Percentiles rank a stretch among this genome's conserved stretches.
These are phyloP conservation scores for Cyprinella venusta DNA, from an alignment of 2,797 vertebrate genomes.

Conservation along the genomic window DNA sequence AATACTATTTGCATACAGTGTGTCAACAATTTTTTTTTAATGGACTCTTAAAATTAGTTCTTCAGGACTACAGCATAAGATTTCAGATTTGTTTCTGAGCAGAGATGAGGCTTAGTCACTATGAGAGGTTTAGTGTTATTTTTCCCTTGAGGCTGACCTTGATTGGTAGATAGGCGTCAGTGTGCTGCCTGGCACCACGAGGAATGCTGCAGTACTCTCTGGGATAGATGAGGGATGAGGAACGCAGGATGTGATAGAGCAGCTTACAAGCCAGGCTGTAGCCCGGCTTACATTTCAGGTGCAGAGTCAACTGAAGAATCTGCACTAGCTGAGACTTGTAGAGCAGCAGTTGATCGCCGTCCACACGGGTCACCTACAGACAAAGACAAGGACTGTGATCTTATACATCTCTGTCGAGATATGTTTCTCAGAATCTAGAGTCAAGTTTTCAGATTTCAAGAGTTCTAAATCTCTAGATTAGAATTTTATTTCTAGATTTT, in stretches of 20 bases:
- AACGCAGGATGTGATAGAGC: slow-evolving; percentile 93
- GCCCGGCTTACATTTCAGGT: slow-evolving; percentile 95
- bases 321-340: slow-evolving; percentile 90
- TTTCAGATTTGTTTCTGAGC: slow-evolving; percentile 2
- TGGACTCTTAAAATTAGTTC: background rate
- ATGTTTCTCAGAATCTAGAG: background rate
- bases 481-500: background rate
- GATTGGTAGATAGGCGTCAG: slow-evolving; percentile 91
- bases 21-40: background rate
- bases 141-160: slow-evolving; percentile 76
- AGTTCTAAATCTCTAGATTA: background rate
- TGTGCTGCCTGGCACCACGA: slow-evolving; percentile 89
- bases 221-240: slow-evolving; percentile 92
- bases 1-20: background rate
- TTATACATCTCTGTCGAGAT: background rate
- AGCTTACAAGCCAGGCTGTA: slow-evolving; percentile 95
- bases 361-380: slow-evolving; percentile 90
- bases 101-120: background rate
- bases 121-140: background rate
- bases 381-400: background rate
- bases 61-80: background rate
- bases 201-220: slow-evolving; percentile 97
- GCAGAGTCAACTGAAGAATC: slow-evolving; percentile 91
- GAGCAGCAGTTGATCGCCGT: slow-evolving; percentile 90
- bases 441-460: background rate